Evolutionary conservation across 2,888 invertebrate species (phyloP), one percentile per base, ranked within the genome.

Genomic region (Limnephilus lunatus): DNA sequence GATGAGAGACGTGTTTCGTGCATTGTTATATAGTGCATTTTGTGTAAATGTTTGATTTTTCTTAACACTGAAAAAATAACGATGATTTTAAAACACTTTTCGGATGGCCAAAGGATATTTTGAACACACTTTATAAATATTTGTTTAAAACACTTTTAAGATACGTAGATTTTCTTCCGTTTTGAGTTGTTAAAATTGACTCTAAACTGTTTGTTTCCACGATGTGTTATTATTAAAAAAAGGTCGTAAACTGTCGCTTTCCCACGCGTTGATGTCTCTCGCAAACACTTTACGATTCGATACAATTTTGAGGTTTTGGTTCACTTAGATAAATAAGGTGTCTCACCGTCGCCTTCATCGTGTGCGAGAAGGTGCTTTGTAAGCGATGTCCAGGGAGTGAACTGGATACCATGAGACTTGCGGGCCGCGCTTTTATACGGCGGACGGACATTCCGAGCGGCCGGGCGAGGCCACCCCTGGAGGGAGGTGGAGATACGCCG

Each of bases 401-500:
- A 96, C 96, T 96, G 96, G 96, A 96, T 96, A 95, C 95, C 95
- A 95, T 95, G 95, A 35, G 95, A 95, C 95, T 94, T 94, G 94
- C 95, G 95, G 95, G 95, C 94, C 95, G 95, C 95, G 95, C 96
- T 96, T 96, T 96, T 96, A 96, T 96, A 96, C 96, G 96, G 96
- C 95, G 95, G 95, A 95, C 94, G 95, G 95, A 94, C 90, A 83
- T 86, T 83, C 83, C 90, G 85, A 88, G 81, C 85, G 86, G 81
- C 44, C 81, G 81, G 30, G 88, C 88, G 82, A 53, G 93, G 85
- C 83, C 82, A 80, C 80, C n/a, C 68, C 35, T 89, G 91, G 89
- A 80, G 68, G 39, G 89, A 32, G 39, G 31, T 35, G 53, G 39
- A 39, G 39, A 9, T 39, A 39, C 48, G 90, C 83, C 82, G 83